Percentiles rank a stretch among this genome's conserved stretches.
phyloP scores from a whole-genome alignment of 2,888 invertebrate genomes.

The Aphodius sticticus region DNA sequence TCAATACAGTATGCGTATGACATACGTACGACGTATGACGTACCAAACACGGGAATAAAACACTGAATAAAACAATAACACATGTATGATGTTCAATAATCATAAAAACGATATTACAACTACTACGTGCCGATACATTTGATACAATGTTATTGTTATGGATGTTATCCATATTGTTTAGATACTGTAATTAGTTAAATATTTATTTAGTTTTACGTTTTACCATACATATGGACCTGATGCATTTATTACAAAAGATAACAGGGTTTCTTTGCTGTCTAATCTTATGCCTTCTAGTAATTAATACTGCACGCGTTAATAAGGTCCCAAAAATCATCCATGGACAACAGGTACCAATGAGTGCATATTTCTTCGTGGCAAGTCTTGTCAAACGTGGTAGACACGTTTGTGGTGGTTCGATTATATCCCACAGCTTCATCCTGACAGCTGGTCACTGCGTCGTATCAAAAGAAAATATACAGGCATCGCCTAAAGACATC shows the following conservation, averaged over 20 bases:
- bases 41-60: too few relatives aligned
- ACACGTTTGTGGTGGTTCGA: conserved; percentile 18
- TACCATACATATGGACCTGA: not conserved
- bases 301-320: not conserved
- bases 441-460: conserved; percentile 14
- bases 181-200: too few relatives aligned
- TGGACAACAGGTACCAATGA: not conserved
- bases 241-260: not conserved
- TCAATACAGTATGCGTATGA: too few relatives aligned
- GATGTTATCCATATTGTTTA: too few relatives aligned
- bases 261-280: not conserved
- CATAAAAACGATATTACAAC: not conserved
- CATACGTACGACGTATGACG: too few relatives aligned
- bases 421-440: not conserved
- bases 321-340: not conserved
- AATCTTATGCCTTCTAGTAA: not conserved
- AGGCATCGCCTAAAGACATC: not conserved
- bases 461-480: not conserved
- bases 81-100: not conserved
- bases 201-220: not conserved
- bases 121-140: too few relatives aligned
- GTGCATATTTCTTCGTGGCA: not conserved
- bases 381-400: not conserved
- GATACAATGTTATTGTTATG: too few relatives aligned
- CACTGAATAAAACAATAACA: not conserved